Base-by-base conservation (phyloP, 1,140 invertebrate species). In the Pseudomyrmex cubaensis region DNA sequence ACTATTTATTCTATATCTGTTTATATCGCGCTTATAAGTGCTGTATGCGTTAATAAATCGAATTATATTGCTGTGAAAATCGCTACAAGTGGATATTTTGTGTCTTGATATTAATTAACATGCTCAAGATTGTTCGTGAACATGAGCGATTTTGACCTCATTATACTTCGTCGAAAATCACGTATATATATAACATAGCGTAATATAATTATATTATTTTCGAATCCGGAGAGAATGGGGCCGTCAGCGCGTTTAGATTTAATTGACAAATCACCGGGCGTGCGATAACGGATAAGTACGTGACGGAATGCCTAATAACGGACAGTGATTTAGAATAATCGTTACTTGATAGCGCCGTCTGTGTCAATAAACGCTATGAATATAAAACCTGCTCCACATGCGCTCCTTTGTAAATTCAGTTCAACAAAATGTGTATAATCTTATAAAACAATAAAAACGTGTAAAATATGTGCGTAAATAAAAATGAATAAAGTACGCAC, bases 261-360 rank as follows among this genome's bases (percentile, higher is more conserved):
- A 72, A 67, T 56, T 50, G 61, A 35, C 13, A 22, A 57, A 70
- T 63, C 73, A 52, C 20, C 2, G 10, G 9, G 25, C 1, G 63
- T 73, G 57, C 64, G 72, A 85, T 83, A 83, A 82, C 61, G 46
- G 62, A 78, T 88, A 35, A 35, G 35, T 35, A 86, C 87, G 87
- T 89, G 87, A 88, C 13, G 48, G 87, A 89, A 89, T 88, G 70
- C 63, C 85, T 85, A 88, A 88, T 86, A 89, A 70, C 22, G 13
- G 56, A 35, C 35, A 54, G 9, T 57, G 67, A 89, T 75, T 73
- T 66, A 20, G 52, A 57, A 52, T 54, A 69, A 62, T 69, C 66
- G 44, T 76, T 87, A 10, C 25, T 70, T 35, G 69, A 87, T 84
- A 62, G 8, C 35, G 48, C 50, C 17, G 66, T 77, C 13, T 72